A percentile compares a stretch with the other conserved stretches of the same genome.
phyloP scores from a whole-genome alignment of 2,888 invertebrate species.

The Colostygia pectinataria region DNA sequence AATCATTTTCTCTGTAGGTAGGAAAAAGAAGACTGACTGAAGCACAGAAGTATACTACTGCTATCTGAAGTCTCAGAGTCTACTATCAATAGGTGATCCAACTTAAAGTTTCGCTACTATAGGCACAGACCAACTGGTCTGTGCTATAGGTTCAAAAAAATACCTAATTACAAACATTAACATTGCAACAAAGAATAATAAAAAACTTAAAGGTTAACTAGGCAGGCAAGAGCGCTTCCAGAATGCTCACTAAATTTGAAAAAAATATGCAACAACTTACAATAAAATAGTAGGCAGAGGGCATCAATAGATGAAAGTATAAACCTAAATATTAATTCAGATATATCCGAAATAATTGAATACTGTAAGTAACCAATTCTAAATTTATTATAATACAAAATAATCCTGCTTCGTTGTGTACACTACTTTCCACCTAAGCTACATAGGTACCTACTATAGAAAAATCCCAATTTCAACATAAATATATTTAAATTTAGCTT shows the following conservation, averaged over 20 bases:
- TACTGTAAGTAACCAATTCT: slow-evolving; percentile 66
- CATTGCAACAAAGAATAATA: slow-evolving; percentile 42
- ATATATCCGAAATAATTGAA: slow-evolving; percentile 51
- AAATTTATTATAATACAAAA: slow-evolving; percentile 61
- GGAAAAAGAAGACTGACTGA: no score
- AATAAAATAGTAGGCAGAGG: slow-evolving; percentile 54
- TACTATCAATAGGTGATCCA: slow-evolving; percentile 59
- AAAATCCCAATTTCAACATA: slow-evolving; percentile 17
- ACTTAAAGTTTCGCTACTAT: slow-evolving; percentile 61
- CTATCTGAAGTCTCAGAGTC: slow-evolving; percentile 30
- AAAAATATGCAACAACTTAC: slow-evolving; percentile 39
- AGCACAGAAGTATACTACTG: slow-evolving; percentile 33
- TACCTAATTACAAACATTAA: slow-evolving; percentile 41
- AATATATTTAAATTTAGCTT: slow-evolving; percentile 4
- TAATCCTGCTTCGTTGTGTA: slow-evolving; percentile 68
- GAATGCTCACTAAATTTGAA: slow-evolving; percentile 41
- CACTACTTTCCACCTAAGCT: slow-evolving; percentile 45
- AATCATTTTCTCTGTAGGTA: slow-evolving; percentile 20
- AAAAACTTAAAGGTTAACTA: slow-evolving; percentile 53
- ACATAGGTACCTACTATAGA: slow-evolving; percentile 28
- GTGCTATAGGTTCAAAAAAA: slow-evolving; percentile 34
- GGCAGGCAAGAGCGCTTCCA: slow-evolving; percentile 68
- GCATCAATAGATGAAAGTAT: slow-evolving; percentile 45
- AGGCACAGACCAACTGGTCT: no score
- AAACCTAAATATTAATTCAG: slow-evolving; percentile 44